A percentile compares a stretch with the other conserved stretches of the same genome.
Evolutionary conservation across 23 tunicate species (phyloP).

Genomic region (Halocynthia roretzi): DNA sequence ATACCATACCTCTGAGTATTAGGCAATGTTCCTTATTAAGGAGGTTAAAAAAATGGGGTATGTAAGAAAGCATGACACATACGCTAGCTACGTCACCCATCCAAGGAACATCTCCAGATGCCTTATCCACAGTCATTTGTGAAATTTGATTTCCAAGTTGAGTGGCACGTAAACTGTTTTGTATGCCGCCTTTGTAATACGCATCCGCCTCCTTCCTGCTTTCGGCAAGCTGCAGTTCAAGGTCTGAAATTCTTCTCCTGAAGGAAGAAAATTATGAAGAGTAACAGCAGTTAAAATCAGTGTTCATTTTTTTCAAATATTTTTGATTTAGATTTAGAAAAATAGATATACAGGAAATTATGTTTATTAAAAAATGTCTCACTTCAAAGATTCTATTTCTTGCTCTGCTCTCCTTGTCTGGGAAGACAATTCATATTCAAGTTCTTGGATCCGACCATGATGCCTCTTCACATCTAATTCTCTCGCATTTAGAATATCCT

Average conservation of each 20-base stretch:
- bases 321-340: neutral
- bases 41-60: neutral
- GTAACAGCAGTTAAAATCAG: neutral
- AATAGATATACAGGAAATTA: no score
- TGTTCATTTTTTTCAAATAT: neutral
- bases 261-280: neutral
- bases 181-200: slow-evolving; percentile 63
- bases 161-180: slow-evolving; percentile 45
- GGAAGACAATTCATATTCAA: slow-evolving; percentile 45
- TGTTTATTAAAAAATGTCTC: neutral
- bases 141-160: slow-evolving; percentile 50
- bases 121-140: slow-evolving; percentile 46
- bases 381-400: slow-evolving; percentile 47
- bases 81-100: slow-evolving; percentile 35
- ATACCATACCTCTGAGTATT: neutral
- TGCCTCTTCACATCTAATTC: slow-evolving; percentile 23
- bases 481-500: slow-evolving; percentile 17
- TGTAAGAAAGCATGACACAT: neutral
- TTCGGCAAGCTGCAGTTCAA: slow-evolving; percentile 40
- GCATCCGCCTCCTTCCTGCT: slow-evolving; percentile 45
- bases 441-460: slow-evolving; percentile 28
- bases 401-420: slow-evolving; percentile 29
- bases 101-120: slow-evolving; percentile 47
- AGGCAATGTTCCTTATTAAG: neutral
- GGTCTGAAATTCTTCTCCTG: slow-evolving; percentile 39